Conservation (phyloP, 2,888 invertebrate genomes). For the Platynereis dumerilii region DNA sequence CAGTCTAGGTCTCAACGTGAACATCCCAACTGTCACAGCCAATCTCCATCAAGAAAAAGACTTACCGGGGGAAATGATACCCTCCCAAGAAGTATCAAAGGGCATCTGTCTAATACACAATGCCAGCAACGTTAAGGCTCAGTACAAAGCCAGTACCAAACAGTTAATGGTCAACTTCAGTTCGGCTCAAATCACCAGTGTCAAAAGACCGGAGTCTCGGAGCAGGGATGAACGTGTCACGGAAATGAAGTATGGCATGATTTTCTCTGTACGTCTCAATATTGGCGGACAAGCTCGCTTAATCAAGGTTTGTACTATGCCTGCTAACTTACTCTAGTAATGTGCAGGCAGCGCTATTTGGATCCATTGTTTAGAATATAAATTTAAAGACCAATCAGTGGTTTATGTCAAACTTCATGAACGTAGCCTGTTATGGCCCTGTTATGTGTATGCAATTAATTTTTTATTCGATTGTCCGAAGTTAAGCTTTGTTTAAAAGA, state of each 20-base stretch:
- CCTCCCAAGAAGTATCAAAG: background rate
- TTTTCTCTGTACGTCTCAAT: slow-evolving; percentile 28
- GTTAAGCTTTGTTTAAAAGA: too few species aligned
- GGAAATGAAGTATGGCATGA: slow-evolving; percentile 33
- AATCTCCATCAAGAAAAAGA: background rate
- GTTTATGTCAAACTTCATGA: too few species aligned
- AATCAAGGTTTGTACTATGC: slow-evolving; percentile 26
- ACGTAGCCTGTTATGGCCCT: too few species aligned
- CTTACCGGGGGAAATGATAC: background rate
- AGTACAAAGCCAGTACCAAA: slow-evolving; percentile 4
- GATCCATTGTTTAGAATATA: too few species aligned
- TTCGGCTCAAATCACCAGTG: slow-evolving; percentile 25
- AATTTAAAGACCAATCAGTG: too few species aligned
- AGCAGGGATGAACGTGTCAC: slow-evolving; percentile 33
- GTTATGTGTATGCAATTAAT: too few species aligned
- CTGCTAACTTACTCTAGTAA: too few species aligned
- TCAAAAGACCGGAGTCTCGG: slow-evolving; percentile 25
- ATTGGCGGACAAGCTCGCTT: slow-evolving; percentile 17
- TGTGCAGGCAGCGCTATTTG: too few species aligned
- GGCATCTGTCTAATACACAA: slow-evolving; percentile 11
- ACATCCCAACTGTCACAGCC: slow-evolving; percentile 1
- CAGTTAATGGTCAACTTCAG: slow-evolving; percentile 28
- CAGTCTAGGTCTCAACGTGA: background rate
- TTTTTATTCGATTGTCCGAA: too few species aligned
- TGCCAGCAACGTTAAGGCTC: slow-evolving; percentile 9